Percentiles rank a stretch among this genome's conserved stretches.
phyloP scores from a whole-genome alignment of 2,113 vertebrate species.

The Bostrychus sinensis region DNA sequence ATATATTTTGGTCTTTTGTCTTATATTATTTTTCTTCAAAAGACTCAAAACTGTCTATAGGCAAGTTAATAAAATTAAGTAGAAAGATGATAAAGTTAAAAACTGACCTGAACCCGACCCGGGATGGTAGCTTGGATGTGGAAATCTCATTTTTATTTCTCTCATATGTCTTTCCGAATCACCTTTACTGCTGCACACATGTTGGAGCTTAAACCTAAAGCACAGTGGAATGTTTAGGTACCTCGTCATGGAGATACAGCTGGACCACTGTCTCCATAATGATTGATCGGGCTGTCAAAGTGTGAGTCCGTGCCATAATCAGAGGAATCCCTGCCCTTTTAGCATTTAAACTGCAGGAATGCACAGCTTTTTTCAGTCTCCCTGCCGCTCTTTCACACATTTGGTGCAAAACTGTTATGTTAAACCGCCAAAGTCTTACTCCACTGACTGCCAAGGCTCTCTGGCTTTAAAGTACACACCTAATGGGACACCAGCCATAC shows the following conservation, averaged over 20 bases:
- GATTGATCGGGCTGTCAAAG: constrained; percentile 62
- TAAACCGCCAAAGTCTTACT: constrained; percentile 23
- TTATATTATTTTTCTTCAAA: no score
- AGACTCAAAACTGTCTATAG: no score
- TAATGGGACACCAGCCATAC: constrained; percentile 20
- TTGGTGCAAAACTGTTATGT: constrained; percentile 6
- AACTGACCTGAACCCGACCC: neutral
- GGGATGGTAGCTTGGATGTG: neutral
- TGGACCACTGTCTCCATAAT: constrained; percentile 40
- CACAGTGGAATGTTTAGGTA: constrained; percentile 50
- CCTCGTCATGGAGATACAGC: constrained; percentile 49
- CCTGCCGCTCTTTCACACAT: neutral
- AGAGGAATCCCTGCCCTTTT: constrained; percentile 39
- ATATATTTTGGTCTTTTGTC: no score
- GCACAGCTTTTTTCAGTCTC: constrained; percentile 9
- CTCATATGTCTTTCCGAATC: constrained; percentile 35
- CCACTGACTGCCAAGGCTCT: constrained; percentile 25
- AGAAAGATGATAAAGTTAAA: constrained; percentile 6
- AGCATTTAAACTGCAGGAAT: constrained; percentile 50
- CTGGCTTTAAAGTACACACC: constrained; percentile 12
- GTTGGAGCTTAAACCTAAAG: constrained; percentile 37
- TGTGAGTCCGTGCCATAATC: no score
- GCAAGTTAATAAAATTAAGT: no score
- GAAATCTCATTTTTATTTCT: constrained; percentile 20
- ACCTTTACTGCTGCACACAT: constrained; percentile 33